Evolutionary conservation across 1,140 invertebrate genomes (phyloP).

Genomic region (Phenacoccus solenopsis): DNA sequence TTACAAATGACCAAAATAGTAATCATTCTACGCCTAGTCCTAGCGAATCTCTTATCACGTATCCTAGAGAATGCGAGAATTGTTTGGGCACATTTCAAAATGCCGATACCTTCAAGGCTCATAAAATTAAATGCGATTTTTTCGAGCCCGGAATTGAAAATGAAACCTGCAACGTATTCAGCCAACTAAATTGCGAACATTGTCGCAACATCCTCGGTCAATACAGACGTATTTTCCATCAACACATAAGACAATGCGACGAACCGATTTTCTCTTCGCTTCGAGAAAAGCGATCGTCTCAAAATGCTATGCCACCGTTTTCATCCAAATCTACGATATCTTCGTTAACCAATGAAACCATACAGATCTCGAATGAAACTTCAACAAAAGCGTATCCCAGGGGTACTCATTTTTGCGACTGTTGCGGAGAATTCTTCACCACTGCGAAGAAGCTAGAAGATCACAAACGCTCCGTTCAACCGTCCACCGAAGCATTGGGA

Average conservation of each 20-base stretch:
- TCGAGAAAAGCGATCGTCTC: too few relatives aligned
- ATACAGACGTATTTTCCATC: neutral
- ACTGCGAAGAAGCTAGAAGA: neutral
- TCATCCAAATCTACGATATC: too few relatives aligned
- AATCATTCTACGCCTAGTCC: too few relatives aligned
- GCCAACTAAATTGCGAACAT: neutral
- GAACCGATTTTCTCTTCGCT: neutral
- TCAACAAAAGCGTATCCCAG: too few relatives aligned
- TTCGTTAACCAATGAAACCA: too few relatives aligned
- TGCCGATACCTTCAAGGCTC: neutral
- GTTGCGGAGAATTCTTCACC: neutral
- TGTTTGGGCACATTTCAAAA: neutral
- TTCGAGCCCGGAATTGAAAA: neutral
- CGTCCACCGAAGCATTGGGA: neutral
- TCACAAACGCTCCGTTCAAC: neutral
- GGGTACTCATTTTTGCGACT: neutral
- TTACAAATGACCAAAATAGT: too few relatives aligned
- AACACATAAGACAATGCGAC: neutral
- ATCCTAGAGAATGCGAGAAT: neutral
- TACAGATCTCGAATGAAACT: too few relatives aligned
- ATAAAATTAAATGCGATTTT: neutral
- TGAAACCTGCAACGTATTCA: neutral
- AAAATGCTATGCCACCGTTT: too few relatives aligned
- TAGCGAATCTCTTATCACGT: too few relatives aligned
- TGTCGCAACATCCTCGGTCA: neutral